phyloP scores from a whole-genome alignment of 2,888 invertebrate species.

The Tachina lurida region DNA sequence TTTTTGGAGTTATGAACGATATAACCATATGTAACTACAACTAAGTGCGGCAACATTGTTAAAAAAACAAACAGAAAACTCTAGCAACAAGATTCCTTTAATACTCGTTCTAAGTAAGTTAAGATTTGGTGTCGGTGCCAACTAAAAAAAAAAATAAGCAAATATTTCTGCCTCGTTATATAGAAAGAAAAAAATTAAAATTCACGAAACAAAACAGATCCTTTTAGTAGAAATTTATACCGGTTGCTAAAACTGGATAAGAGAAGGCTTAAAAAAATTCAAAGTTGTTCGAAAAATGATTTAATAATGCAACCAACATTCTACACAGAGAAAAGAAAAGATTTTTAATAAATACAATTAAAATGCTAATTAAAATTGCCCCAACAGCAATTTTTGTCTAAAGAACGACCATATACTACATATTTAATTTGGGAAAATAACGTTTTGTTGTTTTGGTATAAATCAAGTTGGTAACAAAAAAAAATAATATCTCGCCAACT shows the following conservation, averaged over 20 bases:
- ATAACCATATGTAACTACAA: not conserved
- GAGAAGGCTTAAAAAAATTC: not conserved
- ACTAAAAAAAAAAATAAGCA: not conserved
- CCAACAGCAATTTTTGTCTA: too few species aligned
- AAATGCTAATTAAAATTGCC: too few species aligned
- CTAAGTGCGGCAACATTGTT: constrained; percentile 26
- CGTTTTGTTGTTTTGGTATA: too few species aligned
- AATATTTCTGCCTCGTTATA: not conserved
- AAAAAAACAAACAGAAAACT: constrained; percentile 21
- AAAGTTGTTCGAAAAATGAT: constrained; percentile 50
- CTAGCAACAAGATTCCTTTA: not conserved
- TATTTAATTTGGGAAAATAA: too few species aligned
- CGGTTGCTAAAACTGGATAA: not conserved
- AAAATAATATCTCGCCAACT: too few species aligned
- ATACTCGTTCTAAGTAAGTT: constrained; percentile 16
- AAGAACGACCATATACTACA: too few species aligned
- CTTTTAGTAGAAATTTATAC: constrained; percentile 8
- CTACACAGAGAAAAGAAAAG: too few species aligned
- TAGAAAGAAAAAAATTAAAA: not conserved
- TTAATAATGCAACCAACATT: not conserved
- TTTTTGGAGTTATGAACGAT: too few species aligned
- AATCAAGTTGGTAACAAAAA: too few species aligned
- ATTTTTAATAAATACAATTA: too few species aligned
- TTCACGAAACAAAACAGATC: not conserved
- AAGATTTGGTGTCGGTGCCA: not conserved